Evolutionary conservation across 2,797 vertebrate genomes (phyloP).

Genomic region (Propithecus deckenii): DNA sequence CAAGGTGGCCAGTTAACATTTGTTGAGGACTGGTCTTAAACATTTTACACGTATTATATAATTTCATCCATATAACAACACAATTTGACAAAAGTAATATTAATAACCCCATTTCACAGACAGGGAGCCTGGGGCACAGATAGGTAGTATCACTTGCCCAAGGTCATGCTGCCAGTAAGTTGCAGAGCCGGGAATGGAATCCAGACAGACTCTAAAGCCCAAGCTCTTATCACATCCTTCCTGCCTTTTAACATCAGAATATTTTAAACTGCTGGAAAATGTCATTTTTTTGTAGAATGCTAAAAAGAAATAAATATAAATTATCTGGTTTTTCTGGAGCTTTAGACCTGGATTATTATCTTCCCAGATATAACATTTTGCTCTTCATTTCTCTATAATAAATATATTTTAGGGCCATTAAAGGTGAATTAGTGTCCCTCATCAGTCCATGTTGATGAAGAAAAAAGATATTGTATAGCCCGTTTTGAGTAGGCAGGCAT

Average conservation of each 20-base stretch:
- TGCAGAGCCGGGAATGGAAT: background rate
- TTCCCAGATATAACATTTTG: background rate
- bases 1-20: background rate
- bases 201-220: background rate
- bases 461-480: background rate
- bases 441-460: background rate
- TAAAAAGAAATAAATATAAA: conserved; percentile 15
- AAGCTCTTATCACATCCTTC: background rate
- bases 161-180: background rate
- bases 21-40: background rate
- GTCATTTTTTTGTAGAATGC: background rate
- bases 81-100: background rate
- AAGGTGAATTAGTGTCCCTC: background rate
- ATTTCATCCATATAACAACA: background rate
- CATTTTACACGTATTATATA: background rate
- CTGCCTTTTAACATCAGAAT: background rate
- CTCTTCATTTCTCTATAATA: conserved; percentile 22
- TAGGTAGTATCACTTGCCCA: background rate
- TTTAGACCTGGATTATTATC: background rate
- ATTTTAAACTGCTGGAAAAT: background rate
- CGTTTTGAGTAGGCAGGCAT: background rate
- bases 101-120: background rate
- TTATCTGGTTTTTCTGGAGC: background rate
- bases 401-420: background rate
- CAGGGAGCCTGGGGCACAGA: background rate